phyloP scores from a whole-genome alignment of 2,797 vertebrate species.

The Characodon lateralis region DNA sequence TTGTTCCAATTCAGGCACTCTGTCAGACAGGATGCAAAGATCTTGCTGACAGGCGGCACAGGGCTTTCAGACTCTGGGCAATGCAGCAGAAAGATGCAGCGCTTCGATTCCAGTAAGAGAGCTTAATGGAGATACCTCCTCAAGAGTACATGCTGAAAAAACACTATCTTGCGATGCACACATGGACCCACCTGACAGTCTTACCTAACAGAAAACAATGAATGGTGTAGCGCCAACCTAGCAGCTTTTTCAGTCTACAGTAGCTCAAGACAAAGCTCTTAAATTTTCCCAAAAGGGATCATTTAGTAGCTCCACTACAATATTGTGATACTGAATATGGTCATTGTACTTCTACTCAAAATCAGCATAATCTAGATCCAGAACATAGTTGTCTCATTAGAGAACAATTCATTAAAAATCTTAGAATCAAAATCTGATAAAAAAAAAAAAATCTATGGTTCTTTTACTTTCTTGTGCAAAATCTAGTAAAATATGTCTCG shows the following conservation, averaged over 20 bases:
- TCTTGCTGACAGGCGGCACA: slow-evolving; percentile 41
- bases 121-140: slow-evolving; percentile 27
- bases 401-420: neutral
- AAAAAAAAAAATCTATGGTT: neutral
- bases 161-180: slow-evolving; percentile 30
- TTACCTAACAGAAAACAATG: slow-evolving; percentile 4
- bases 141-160: slow-evolving; percentile 22
- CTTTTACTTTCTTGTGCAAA: neutral
- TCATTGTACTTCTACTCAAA: neutral
- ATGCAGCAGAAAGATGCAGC: slow-evolving; percentile 22
- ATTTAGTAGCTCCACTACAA: neutral
- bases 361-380: neutral
- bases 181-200: slow-evolving; percentile 1
- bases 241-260: neutral
- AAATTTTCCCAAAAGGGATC: neutral
- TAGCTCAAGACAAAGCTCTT: neutral
- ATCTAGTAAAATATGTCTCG: slow-evolving; percentile 6
- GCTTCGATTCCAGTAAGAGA: slow-evolving; percentile 21
- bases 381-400: neutral
- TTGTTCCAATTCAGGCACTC: slow-evolving; percentile 46
- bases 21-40: slow-evolving; percentile 50
- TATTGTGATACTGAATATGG: neutral
- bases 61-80: slow-evolving; percentile 22
- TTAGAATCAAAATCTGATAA: neutral
- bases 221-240: neutral